phyloP scores from a whole-genome alignment of 2,888 invertebrate genomes.

The Nephrotoma flavescens region DNA sequence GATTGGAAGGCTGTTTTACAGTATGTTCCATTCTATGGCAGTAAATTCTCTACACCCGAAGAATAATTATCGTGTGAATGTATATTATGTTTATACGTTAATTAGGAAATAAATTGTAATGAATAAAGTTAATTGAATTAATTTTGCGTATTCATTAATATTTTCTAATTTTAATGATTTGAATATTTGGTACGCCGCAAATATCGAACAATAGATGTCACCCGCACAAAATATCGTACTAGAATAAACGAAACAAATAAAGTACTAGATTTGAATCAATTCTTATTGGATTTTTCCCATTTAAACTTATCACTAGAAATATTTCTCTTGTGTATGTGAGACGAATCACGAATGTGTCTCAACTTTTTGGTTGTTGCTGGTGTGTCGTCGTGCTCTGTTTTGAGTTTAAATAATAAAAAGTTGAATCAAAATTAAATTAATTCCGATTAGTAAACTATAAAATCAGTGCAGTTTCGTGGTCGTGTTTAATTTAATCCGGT shows the following conservation, averaged over 20 bases:
- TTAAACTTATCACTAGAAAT: background rate
- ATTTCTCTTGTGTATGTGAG: background rate
- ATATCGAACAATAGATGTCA: background rate
- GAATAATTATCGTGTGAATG: background rate
- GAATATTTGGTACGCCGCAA: too few species aligned
- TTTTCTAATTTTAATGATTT: too few species aligned
- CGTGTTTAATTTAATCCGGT: background rate
- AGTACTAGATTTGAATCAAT: background rate
- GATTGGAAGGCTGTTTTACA: constrained; percentile 64
- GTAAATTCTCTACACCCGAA: constrained; percentile 42
- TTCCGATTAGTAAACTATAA: background rate
- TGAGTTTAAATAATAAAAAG: background rate
- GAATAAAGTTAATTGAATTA: background rate
- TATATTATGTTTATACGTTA: background rate
- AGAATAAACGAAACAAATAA: background rate
- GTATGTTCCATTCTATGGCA: constrained; percentile 60
- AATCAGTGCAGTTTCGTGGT: background rate
- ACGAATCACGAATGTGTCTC: background rate
- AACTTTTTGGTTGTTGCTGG: background rate
- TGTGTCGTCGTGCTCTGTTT: background rate
- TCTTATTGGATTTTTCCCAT: background rate
- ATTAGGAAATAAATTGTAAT: background rate
- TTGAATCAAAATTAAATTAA: background rate
- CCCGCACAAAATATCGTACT: background rate
- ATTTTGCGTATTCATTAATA: background rate